phyloP scores from a whole-genome alignment of 2,888 invertebrate species.

The Dexiosoma caninum region DNA sequence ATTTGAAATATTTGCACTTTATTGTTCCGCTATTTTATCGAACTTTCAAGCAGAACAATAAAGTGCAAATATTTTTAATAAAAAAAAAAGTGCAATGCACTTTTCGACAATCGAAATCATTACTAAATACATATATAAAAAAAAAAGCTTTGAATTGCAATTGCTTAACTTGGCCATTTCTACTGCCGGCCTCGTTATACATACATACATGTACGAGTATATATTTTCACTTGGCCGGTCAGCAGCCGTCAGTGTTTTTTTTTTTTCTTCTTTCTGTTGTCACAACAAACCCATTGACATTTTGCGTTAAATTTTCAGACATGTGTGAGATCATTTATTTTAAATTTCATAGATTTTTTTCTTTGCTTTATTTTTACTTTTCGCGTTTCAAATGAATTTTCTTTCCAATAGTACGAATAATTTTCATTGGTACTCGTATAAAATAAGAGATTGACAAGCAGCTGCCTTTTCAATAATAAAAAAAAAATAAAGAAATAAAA shows the following conservation, averaged over 20 bases:
- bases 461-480: slow-evolving; percentile 31
- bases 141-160: too few relatives aligned
- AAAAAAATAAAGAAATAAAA: slow-evolving; percentile 21
- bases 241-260: not conserved
- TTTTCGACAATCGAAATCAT: too few relatives aligned
- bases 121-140: too few relatives aligned
- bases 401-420: too few relatives aligned
- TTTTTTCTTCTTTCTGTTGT: slow-evolving; percentile 52
- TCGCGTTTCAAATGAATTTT: slow-evolving; percentile 34
- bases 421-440: not conserved
- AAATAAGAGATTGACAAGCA: slow-evolving; percentile 54
- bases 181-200: not conserved
- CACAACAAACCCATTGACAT: slow-evolving; percentile 57
- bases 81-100: too few relatives aligned
- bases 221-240: not conserved
- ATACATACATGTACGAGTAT: not conserved
- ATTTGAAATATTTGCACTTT: too few relatives aligned
- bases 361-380: not conserved
- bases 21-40: too few relatives aligned
- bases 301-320: slow-evolving; percentile 60
- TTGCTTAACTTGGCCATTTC: too few relatives aligned
- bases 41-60: too few relatives aligned
- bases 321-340: slow-evolving; percentile 59
- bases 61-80: too few relatives aligned
- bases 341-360: slow-evolving; percentile 56